These are phyloP conservation scores for Gibbula magus DNA, from an alignment of 2,888 invertebrate species.

Conservation along the genomic window DNA sequence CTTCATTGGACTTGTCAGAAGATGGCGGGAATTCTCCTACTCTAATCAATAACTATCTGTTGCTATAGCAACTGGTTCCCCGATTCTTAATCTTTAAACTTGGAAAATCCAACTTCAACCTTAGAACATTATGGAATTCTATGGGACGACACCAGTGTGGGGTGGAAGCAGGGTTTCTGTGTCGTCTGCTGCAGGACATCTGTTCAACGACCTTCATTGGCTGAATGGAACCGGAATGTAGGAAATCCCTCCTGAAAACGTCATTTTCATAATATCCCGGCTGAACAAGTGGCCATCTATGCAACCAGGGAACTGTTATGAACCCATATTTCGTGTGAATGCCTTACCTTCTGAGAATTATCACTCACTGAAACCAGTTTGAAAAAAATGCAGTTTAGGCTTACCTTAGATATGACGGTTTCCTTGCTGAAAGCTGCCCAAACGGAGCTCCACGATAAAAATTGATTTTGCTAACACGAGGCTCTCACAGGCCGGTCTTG, in stretches of 20 bases:
- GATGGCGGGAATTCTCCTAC: not conserved
- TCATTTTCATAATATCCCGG: not conserved
- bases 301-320: no score
- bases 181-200: no score
- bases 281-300: not conserved
- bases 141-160: no score
- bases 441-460: not conserved
- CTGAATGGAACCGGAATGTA: not conserved
- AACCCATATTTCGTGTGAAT: no score
- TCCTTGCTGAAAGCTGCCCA: not conserved
- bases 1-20: not conserved
- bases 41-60: slow-evolving; percentile 5
- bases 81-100: not conserved
- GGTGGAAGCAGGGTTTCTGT: no score
- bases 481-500: not conserved
- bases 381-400: not conserved
- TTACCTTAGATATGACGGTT: not conserved
- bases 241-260: not conserved
- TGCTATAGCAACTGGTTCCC: not conserved
- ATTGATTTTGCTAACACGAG: slow-evolving; percentile 5
- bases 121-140: no score
- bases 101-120: not conserved
- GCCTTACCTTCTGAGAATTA: no score
- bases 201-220: no score
- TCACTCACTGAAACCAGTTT: no score